A percentile compares a stretch with the other conserved stretches of the same genome.
phyloP scores from a whole-genome alignment of 2,797 vertebrate genomes.

The Threskiornis aethiopicus region DNA sequence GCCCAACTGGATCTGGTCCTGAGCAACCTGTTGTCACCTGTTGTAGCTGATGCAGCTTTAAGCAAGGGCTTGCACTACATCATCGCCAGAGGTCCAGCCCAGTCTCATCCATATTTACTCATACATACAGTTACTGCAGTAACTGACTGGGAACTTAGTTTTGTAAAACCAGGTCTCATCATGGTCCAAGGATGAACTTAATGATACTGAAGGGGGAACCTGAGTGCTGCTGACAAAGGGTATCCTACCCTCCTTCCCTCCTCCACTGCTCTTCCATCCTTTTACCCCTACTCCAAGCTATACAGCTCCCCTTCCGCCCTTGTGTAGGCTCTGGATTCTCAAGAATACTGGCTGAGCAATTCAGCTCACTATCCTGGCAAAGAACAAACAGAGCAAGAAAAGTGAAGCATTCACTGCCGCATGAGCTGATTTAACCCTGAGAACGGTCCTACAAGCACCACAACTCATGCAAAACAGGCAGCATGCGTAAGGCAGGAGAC shows the following conservation, averaged over 20 bases:
- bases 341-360: not conserved
- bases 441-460: not conserved
- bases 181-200: not conserved
- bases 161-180: not conserved
- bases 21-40: not conserved
- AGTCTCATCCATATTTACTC: not conserved
- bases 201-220: not conserved
- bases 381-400: not conserved
- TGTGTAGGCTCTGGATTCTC: not conserved
- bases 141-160: not conserved
- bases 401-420: not conserved
- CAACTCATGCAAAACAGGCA: not conserved
- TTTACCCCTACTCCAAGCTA: not conserved
- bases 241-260: not conserved
- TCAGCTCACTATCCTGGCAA: not conserved
- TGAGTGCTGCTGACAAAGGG: not conserved
- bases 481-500: not conserved
- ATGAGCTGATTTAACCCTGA: not conserved
- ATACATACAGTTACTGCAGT: not conserved
- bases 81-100: not conserved
- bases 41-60: not conserved
- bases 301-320: not conserved
- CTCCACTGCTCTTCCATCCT: not conserved
- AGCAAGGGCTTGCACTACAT: not conserved
- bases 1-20: not conserved